Evolutionary conservation across 2,113 vertebrate genomes (phyloP).

Genomic region (Marcusenius ussheri): DNA sequence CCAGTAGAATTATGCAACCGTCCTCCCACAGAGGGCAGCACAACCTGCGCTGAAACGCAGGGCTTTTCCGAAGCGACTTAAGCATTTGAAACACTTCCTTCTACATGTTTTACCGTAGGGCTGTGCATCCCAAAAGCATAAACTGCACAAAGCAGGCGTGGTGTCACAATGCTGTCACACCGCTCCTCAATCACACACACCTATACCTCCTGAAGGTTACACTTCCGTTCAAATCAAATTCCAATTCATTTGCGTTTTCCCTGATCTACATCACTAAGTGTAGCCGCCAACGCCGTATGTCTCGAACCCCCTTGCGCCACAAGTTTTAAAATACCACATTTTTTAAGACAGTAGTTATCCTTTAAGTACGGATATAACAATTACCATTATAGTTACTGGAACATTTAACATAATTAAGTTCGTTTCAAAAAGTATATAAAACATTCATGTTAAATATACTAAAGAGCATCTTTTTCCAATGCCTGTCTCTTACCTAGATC

Average conservation of each 20-base stretch:
- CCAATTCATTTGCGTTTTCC: not conserved
- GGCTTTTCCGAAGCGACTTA: not conserved
- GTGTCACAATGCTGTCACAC: not conserved
- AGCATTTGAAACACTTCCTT: not conserved
- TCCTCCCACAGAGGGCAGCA: not conserved
- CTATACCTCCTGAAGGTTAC: not conserved
- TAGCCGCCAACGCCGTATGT: not conserved
- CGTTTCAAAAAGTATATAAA: not conserved
- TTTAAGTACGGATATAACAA: not conserved
- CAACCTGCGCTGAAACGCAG: not conserved
- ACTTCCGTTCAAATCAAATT: not conserved
- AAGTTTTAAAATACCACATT: not conserved
- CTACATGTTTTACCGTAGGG: not conserved
- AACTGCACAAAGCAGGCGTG: not conserved
- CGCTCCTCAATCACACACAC: not conserved
- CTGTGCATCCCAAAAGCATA: not conserved
- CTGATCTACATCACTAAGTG: not conserved
- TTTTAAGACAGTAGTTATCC: not conserved
- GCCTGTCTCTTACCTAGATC: not conserved
- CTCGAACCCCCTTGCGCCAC: not conserved
- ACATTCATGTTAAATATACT: not conserved
- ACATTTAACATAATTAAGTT: not conserved
- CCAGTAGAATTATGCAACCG: not conserved
- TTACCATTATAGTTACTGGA: not conserved
- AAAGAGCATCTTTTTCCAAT: not conserved